A percentile compares a stretch with the other conserved stretches of the same genome.
Evolutionary conservation across 2,113 vertebrate species (phyloP).

Genomic region (Mobula birostris): DNA sequence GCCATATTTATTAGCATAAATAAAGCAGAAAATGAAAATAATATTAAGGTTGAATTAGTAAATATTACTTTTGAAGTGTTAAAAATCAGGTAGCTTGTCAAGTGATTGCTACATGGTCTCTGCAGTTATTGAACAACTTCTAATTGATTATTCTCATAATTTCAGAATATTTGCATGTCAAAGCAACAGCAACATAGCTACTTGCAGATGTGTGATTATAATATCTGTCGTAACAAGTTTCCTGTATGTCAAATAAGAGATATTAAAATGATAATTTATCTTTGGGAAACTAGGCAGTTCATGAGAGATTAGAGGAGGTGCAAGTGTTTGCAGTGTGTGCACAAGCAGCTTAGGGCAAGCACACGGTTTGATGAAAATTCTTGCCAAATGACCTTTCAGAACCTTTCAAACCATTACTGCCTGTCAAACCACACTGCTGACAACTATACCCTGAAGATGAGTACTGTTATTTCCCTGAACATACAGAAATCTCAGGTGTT

Average conservation of each 20-base stretch:
- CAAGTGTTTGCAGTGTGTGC: not conserved
- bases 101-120: not conserved
- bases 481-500: constrained; percentile 46
- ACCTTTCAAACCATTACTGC: not conserved
- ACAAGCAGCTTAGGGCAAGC: not conserved
- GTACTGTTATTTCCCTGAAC: constrained; percentile 1
- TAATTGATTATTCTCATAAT: not conserved
- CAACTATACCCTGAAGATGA: not conserved
- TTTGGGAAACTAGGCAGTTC: not conserved
- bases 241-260: not conserved
- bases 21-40: not conserved
- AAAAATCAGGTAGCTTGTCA: not conserved
- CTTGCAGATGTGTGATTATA: not conserved
- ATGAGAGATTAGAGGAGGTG: not conserved
- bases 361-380: not conserved
- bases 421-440: too few species aligned
- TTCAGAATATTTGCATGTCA: not conserved
- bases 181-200: not conserved
- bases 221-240: not conserved
- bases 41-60: not conserved
- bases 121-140: not conserved
- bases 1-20: not conserved
- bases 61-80: not conserved
- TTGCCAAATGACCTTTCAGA: not conserved
- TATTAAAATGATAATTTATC: not conserved